Base-by-base conservation (phyloP, 2,888 invertebrate genomes). In the Lasioglossum zephyrum region DNA sequence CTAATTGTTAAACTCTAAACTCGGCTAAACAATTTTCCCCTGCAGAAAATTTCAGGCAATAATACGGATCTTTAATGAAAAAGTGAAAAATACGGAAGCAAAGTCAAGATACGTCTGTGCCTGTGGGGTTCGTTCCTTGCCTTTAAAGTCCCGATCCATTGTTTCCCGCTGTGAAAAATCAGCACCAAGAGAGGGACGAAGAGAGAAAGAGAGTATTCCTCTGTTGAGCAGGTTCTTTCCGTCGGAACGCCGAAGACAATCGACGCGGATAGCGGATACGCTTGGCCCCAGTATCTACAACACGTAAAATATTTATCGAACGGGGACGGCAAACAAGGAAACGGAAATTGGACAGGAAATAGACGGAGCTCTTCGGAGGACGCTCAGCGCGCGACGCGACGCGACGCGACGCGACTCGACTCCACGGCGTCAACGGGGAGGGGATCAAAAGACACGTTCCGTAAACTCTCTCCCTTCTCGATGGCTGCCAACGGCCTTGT, bases 331-430 rank as follows among this genome's bases (percentile, higher is more conserved):
- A 84, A 84, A 84, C 84, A 82, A 73, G 84, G 82, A 47, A 77
- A 73, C 82, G 84, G 84, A 84, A 84, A 84, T 84, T 84, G 82
- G 66, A 73, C 73, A 82, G 82, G 82, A 84, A 84, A 84, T 77
- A 82, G 69, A 77, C 66, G 73, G 44, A 76, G 44, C 36, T 36
- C 22, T 53, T n/a, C 60, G 60, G 26, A 8, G 53, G 73, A 53
- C 36, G 53, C 22, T 53, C 13, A 36, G 49, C 22, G 11, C 4
- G 11, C 18, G 36, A 18, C 4, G 39, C 9, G 66, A 36, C 66
- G 66, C 22, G 4, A 22, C 22, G 47, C 47, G 44, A 13, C n/a
- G 47, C 13, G 47, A 26, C 49, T 2, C 36, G 36, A 36, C 36
- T 36, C 36, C 0, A 36, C 36, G 36, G 36, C 36, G 36, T 31